Conservation (phyloP, 2,113 vertebrate species). For the Mystacornis crossleyi region DNA sequence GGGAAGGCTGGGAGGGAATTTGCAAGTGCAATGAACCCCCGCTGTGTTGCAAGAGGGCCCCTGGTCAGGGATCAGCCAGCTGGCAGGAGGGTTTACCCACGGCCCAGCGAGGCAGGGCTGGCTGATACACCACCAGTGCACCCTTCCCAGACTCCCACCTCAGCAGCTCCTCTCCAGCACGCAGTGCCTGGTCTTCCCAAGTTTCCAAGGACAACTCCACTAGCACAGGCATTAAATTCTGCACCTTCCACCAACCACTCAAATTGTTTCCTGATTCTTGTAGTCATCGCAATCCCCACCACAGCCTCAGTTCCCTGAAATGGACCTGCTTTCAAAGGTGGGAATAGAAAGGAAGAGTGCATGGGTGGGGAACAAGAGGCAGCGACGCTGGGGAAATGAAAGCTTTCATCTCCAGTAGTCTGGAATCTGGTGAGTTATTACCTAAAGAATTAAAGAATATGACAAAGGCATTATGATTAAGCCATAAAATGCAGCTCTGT, state of each 20-base stretch:
- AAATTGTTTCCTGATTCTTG: background rate
- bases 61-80: background rate
- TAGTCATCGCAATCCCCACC: background rate
- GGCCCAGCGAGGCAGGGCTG: background rate
- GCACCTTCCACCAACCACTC: background rate
- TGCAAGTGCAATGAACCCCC: background rate
- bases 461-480: conserved; percentile 34
- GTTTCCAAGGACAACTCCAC: background rate
- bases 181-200: background rate
- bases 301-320: background rate
- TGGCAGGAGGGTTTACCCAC: background rate
- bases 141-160: background rate
- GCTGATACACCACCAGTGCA: background rate
- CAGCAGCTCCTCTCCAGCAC: background rate
- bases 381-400: conserved; percentile 29
- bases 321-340: background rate
- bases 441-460: conserved; percentile 48
- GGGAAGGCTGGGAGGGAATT: background rate
- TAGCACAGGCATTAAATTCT: background rate
- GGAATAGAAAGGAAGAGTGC: background rate
- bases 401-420: conserved; percentile 43
- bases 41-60: background rate
- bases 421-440: conserved; percentile 33
- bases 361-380: conserved; percentile 6
- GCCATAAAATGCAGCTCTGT: conserved; percentile 46